Conservation (phyloP, 2,797 vertebrate genomes). For the Rhynchonycteris naso region DNA sequence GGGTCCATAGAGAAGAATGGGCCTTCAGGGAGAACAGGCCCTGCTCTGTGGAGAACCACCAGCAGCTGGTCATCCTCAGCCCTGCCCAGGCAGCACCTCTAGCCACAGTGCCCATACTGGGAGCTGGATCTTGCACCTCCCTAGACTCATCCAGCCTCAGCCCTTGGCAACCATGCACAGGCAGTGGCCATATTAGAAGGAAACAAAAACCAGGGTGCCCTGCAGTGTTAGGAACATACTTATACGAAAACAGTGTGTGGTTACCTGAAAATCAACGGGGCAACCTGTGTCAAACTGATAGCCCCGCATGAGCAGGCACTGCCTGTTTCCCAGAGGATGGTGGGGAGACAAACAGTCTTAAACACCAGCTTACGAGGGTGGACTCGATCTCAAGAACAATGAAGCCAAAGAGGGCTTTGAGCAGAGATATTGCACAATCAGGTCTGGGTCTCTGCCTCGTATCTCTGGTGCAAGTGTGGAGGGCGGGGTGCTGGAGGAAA, state of each 20-base stretch:
- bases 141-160: not conserved
- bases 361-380: not conserved
- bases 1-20: not conserved
- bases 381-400: not conserved
- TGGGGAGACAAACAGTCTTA: accelerated
- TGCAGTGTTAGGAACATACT: not conserved
- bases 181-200: not conserved
- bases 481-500: not conserved
- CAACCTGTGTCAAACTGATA: not conserved
- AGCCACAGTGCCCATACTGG: not conserved
- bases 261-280: not conserved
- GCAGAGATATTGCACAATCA: no score
- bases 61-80: not conserved
- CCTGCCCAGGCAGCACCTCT: not conserved
- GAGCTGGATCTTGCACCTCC: not conserved
- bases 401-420: not conserved
- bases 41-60: no score
- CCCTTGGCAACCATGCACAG: not conserved
- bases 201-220: not conserved
- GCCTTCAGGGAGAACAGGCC: no score
- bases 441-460: not conserved
- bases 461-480: accelerated
- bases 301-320: accelerated
- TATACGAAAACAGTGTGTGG: no score
- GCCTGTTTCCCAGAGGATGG: not conserved